Percentiles rank a stretch among this genome's conserved stretches.
These are phyloP conservation scores for Alouatta palliata DNA, from an alignment of 2,113 vertebrate genomes.

Conservation along the genomic window DNA sequence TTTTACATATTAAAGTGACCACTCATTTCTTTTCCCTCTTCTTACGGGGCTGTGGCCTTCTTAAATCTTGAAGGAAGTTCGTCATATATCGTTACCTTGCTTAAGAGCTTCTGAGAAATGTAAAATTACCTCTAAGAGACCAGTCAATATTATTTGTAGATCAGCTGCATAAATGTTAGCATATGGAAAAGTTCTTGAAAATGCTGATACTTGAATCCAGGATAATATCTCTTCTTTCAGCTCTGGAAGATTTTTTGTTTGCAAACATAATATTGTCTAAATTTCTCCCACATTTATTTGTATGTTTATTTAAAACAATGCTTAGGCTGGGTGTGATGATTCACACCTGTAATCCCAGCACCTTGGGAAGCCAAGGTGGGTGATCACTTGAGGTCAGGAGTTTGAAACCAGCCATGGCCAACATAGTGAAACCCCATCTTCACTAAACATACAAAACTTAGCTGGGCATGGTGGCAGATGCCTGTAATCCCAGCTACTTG, in stretches of 20 bases:
- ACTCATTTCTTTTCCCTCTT: not conserved
- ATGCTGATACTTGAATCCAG: slow-evolving; percentile 18
- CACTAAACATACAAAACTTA: too few relatives aligned
- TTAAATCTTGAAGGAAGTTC: not conserved
- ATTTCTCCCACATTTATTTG: slow-evolving; percentile 8
- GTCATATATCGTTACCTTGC: not conserved
- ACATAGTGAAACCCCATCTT: too few relatives aligned
- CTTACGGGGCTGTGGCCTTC: not conserved
- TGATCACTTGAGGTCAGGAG: too few relatives aligned
- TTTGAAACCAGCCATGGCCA: too few relatives aligned
- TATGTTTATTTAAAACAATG: slow-evolving; percentile 39
- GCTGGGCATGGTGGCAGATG: too few relatives aligned
- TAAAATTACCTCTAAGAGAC: not conserved
- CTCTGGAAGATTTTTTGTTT: slow-evolving; percentile 14
- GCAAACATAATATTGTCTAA: slow-evolving; percentile 13
- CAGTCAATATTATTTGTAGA: not conserved
- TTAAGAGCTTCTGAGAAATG: not conserved
- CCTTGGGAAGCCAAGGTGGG: too few relatives aligned
- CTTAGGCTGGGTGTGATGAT: not conserved
- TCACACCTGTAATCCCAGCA: too few relatives aligned
- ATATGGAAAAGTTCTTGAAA: slow-evolving; percentile 34
- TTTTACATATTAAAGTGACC: not conserved
- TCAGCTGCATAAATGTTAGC: slow-evolving; percentile 4
- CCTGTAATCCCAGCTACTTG: too few relatives aligned
- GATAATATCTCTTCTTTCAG: not conserved